phyloP scores from a whole-genome alignment of 2,888 invertebrate genomes.

The Psylliodes chrysocephalus region DNA sequence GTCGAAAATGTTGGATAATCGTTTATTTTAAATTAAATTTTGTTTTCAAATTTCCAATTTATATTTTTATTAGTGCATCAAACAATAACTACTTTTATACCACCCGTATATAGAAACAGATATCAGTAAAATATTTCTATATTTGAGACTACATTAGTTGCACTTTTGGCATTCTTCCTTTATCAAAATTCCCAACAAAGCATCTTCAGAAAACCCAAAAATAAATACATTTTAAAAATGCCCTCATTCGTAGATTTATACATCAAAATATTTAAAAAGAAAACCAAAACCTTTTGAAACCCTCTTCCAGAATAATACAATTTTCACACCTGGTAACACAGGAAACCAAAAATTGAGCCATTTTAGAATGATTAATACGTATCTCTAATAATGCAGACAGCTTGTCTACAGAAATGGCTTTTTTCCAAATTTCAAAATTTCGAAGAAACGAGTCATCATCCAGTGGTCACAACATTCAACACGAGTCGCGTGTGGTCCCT shows the following conservation, averaged over 20 bases:
- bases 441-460: constrained; percentile 30
- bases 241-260: neutral
- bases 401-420: constrained; percentile 11
- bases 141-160: too few species aligned
- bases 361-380: constrained; percentile 36
- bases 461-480: constrained; percentile 47
- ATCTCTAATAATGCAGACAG: constrained; percentile 16
- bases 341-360: constrained; percentile 34
- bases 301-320: constrained; percentile 2
- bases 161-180: too few species aligned
- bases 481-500: constrained; percentile 48
- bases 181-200: too few species aligned
- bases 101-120: too few species aligned
- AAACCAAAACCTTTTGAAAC: constrained; percentile 15
- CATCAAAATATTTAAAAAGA: neutral
- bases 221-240: neutral
- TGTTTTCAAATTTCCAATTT: too few species aligned
- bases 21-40: too few species aligned
- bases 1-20: too few species aligned
- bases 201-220: too few species aligned
- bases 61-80: too few species aligned
- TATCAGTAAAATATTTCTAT: too few species aligned
- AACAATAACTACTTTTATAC: too few species aligned
- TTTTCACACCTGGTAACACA: constrained; percentile 28
- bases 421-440: constrained; percentile 17